Percentiles rank a stretch among this genome's conserved stretches.
phyloP scores from a whole-genome alignment of 2,888 invertebrate species.

The Heterodera filipjevi region DNA sequence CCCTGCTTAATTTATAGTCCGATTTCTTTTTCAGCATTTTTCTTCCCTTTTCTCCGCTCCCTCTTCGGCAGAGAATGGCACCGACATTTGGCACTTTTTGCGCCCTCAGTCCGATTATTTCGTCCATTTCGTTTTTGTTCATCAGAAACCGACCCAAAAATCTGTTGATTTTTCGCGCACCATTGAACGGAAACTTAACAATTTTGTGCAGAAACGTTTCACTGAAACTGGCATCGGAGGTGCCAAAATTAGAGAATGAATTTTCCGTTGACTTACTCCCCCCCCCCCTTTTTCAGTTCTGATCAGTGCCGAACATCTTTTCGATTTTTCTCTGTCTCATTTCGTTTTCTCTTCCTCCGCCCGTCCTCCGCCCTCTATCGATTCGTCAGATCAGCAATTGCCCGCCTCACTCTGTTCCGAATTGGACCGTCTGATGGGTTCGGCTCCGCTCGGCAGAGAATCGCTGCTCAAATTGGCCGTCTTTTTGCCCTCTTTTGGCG shows the following conservation, averaged over 20 bases:
- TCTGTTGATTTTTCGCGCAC: neutral
- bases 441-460: conserved; percentile 24
- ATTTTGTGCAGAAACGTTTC: neutral
- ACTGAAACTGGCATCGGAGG: conserved; percentile 19
- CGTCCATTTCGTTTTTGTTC: conserved; percentile 57
- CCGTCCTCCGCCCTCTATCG: neutral
- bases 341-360: conserved; percentile 32
- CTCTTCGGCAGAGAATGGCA: conserved; percentile 15
- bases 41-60: conserved; percentile 19
- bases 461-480: conserved; percentile 39
- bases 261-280: neutral
- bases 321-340: conserved; percentile 52
- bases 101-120: conserved; percentile 49
- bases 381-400: conserved; percentile 20
- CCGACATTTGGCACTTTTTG: conserved; percentile 44
- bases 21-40: conserved; percentile 20
- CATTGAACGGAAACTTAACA: conserved; percentile 10
- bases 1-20: neutral
- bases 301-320: conserved; percentile 53
- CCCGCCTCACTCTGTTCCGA: conserved; percentile 27
- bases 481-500: conserved; percentile 15
- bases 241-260: too few relatives aligned
- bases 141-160: conserved; percentile 37
- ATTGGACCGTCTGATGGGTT: conserved; percentile 24
- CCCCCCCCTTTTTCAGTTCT: neutral